phyloP scores from a whole-genome alignment of 2,797 vertebrate genomes.

The Pangasius larnaudii region DNA sequence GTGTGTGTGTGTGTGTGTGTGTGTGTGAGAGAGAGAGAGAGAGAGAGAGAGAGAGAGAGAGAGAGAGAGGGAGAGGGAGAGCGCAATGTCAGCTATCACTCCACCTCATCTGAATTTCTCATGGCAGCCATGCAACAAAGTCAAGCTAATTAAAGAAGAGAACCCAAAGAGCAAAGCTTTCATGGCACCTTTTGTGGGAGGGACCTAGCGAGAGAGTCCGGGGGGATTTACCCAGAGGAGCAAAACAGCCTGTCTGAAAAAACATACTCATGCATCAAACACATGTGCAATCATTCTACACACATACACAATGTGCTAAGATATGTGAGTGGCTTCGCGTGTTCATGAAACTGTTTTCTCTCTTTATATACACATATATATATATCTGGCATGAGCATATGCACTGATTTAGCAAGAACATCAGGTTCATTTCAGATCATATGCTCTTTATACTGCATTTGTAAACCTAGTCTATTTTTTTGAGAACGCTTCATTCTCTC shows the following conservation, averaged over 20 bases:
- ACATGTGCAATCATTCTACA: constrained; percentile 14
- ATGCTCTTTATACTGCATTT: neutral
- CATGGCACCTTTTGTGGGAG: constrained; percentile 68
- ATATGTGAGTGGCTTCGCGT: neutral
- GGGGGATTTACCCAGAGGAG: constrained; percentile 56
- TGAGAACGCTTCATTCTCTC: constrained; percentile 11
- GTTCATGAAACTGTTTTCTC: neutral
- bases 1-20: no score
- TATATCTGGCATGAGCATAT: neutral
- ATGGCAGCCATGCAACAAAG: constrained; percentile 77
- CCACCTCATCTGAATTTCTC: constrained; percentile 74
- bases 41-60: neutral
- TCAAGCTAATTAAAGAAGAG: constrained; percentile 75
- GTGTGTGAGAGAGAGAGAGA: neutral
- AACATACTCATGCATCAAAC: constrained; percentile 9
- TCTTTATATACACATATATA: no score
- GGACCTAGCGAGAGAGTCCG: constrained; percentile 53
- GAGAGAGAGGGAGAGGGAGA: constrained; percentile 30
- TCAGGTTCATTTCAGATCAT: neutral
- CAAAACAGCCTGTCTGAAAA: constrained; percentile 41
- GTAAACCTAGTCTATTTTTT: neutral
- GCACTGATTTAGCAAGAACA: neutral
- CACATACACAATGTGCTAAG: neutral
- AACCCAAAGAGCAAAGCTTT: constrained; percentile 73
- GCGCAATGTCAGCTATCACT: constrained; percentile 76